A percentile compares a stretch with the other conserved stretches of the same genome.
phyloP scores from a whole-genome alignment of 2,888 invertebrate genomes.

The Colletes collaris region DNA sequence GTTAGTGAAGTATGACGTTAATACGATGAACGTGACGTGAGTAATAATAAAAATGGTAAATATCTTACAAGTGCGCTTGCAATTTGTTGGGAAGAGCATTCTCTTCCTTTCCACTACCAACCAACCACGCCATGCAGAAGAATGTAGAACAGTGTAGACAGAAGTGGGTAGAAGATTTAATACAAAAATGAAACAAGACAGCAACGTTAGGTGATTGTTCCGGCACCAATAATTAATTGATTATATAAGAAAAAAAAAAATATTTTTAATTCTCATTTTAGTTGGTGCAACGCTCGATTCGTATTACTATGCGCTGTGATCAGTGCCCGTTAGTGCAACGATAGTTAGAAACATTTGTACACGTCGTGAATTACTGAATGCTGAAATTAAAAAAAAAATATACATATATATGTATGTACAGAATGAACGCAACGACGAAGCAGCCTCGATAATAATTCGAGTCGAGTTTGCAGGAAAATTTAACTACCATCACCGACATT shows the following conservation, averaged over 20 bases:
- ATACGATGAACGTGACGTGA: constrained; percentile 56
- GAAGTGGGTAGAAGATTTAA: constrained; percentile 83
- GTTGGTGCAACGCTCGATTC: constrained; percentile 70
- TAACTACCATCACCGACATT: constrained; percentile 75
- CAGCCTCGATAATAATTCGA: constrained; percentile 67
- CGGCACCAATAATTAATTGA: constrained; percentile 77
- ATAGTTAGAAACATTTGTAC: constrained; percentile 7
- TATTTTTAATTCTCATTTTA: constrained; percentile 19
- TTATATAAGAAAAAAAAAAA: constrained; percentile 53
- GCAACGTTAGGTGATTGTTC: constrained; percentile 81
- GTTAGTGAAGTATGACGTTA: constrained; percentile 56
- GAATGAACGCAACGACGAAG: constrained; percentile 4
- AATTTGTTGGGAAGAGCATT: constrained; percentile 88
- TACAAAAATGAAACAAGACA: constrained; percentile 83
- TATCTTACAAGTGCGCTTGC: constrained; percentile 87
- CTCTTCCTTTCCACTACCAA: constrained; percentile 87
- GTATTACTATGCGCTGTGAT: constrained; percentile 53
- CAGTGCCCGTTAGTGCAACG: neutral
- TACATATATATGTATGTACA: neutral
- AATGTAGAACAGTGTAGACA: constrained; percentile 84
- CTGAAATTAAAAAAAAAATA: neutral
- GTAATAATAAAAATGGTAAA: constrained; percentile 81
- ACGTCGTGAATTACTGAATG: neutral
- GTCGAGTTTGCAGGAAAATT: constrained; percentile 72
- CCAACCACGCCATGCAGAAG: constrained; percentile 86